phyloP scores from a whole-genome alignment of 2,888 invertebrate species.

The Lithophane leautieri region DNA sequence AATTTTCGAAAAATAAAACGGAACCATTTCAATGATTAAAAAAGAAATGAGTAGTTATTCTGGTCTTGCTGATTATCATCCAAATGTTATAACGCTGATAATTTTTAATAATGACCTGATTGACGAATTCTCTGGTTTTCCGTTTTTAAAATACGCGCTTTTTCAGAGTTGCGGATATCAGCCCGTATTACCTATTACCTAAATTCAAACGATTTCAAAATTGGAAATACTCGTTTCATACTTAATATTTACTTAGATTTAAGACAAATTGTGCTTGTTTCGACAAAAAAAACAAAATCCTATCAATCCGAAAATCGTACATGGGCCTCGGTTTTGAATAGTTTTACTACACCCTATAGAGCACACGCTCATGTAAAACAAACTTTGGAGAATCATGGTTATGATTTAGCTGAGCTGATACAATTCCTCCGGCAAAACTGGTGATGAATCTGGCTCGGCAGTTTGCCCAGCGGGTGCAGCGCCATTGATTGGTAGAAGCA shows the following conservation, averaged over 20 bases:
- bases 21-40: background rate
- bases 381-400: constrained; percentile 28
- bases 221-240: background rate
- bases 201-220: background rate
- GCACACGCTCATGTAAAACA: background rate
- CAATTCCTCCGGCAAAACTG: background rate
- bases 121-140: too few relatives aligned
- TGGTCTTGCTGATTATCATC: too few relatives aligned
- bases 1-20: background rate
- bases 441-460: constrained; percentile 30
- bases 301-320: too few relatives aligned
- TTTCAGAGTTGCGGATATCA: too few relatives aligned
- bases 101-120: too few relatives aligned
- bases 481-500: constrained; percentile 21
- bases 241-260: background rate
- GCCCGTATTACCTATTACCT: too few relatives aligned
- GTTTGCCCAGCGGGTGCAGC: constrained; percentile 33
- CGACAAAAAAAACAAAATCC: background rate
- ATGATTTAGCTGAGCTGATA: constrained; percentile 18
- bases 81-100: too few relatives aligned
- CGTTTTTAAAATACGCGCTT: too few relatives aligned
- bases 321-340: too few relatives aligned
- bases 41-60: background rate
- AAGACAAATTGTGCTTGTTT: too few relatives aligned
- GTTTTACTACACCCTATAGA: constrained; percentile 9